Percentiles rank a stretch among this genome's conserved stretches.
These are phyloP conservation scores for Coracopsis vasa DNA, from an alignment of 2,113 vertebrate species.

Conservation along the genomic window DNA sequence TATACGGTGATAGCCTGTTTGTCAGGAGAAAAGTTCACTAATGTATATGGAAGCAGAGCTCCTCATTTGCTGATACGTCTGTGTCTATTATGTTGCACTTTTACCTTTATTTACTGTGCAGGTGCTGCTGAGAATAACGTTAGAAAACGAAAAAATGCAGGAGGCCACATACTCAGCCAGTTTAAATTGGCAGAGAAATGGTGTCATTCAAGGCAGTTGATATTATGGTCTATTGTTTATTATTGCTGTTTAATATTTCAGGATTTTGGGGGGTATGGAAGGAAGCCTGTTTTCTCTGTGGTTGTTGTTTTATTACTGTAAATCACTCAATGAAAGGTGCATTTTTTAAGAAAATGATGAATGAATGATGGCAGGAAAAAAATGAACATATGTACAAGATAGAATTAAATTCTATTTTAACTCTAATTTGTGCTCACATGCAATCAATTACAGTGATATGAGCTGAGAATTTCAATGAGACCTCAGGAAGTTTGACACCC, in stretches of 20 bases:
- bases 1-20: conserved; percentile 66
- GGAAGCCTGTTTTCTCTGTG: neutral
- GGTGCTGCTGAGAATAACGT: conserved; percentile 44
- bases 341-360: neutral
- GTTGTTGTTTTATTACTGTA: neutral
- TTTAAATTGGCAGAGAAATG: conserved; percentile 15
- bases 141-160: conserved; percentile 7
- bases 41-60: conserved; percentile 54
- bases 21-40: conserved; percentile 66
- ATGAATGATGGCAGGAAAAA: neutral
- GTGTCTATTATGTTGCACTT: conserved; percentile 44
- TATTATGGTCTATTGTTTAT: neutral
- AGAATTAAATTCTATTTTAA: conserved; percentile 33
- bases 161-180: neutral
- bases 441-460: conserved; percentile 27
- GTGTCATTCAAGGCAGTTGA: neutral
- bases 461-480: conserved; percentile 39
- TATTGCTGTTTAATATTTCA: conserved; percentile 2
- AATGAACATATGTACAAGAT: neutral
- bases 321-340: conserved; percentile 11
- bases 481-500: neutral
- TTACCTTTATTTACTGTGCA: conserved; percentile 62
- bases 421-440: conserved; percentile 11
- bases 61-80: neutral
- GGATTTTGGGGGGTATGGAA: neutral